These are phyloP conservation scores for Drymodes brunneopygia DNA, from an alignment of 2,113 vertebrate genomes.

Conservation along the genomic window DNA sequence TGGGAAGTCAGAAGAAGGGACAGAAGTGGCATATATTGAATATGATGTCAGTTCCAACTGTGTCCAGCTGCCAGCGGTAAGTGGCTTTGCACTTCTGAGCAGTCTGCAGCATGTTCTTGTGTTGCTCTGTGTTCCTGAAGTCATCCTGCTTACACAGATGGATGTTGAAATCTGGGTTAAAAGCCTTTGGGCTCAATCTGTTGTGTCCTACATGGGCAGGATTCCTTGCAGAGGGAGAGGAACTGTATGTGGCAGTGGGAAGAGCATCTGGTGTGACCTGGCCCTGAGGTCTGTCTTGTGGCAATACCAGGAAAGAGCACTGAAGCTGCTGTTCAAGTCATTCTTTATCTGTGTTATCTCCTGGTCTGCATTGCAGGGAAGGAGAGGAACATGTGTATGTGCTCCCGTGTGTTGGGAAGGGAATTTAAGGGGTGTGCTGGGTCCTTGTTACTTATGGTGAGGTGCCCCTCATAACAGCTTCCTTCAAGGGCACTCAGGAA, in stretches of 20 bases:
- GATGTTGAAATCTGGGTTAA: background rate
- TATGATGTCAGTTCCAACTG: slow-evolving; percentile 96
- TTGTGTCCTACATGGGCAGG: background rate
- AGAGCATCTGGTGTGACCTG: background rate
- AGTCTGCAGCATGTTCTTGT: fast-evolving
- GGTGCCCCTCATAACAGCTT: background rate
- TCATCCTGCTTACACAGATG: background rate
- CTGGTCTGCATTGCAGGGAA: background rate
- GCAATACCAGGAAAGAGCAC: background rate
- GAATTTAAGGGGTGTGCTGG: background rate
- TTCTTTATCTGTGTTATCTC: background rate
- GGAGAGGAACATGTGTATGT: background rate
- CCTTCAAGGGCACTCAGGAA: background rate
- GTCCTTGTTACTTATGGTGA: background rate
- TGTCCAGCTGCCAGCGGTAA: slow-evolving; percentile 89
- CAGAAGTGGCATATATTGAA: slow-evolving; percentile 92
- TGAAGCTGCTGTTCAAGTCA: background rate
- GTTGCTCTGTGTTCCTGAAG: background rate
- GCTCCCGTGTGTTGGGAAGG: background rate
- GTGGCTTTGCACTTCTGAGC: slow-evolving; percentile 18
- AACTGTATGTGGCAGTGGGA: background rate
- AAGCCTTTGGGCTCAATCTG: background rate
- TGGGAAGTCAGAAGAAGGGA: slow-evolving; percentile 77
- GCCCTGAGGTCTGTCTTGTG: background rate
- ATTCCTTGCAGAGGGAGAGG: background rate